Evolutionary conservation across 2,113 vertebrate species (phyloP).

Genomic region (Eulemur rufifrons): DNA sequence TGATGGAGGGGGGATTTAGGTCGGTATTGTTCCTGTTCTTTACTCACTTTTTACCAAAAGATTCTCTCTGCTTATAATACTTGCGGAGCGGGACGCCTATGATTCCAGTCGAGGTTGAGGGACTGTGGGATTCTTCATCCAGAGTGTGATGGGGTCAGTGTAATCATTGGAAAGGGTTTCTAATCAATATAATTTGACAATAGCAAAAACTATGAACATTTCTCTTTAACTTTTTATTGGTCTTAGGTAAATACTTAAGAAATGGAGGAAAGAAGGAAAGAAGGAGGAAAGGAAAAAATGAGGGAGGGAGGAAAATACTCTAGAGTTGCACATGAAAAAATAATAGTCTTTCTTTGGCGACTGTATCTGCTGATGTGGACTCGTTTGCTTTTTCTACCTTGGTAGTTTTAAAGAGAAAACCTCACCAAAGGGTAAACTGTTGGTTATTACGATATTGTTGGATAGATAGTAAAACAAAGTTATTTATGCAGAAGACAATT

Average conservation of each 20-base stretch:
- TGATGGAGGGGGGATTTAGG: neutral
- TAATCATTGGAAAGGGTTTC: neutral
- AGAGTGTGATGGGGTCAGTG: neutral
- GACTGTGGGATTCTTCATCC: neutral
- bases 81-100: neutral
- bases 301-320: neutral
- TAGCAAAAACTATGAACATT: neutral
- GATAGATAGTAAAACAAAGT: neutral
- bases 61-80: neutral
- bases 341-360: neutral
- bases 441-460: constrained; percentile 1
- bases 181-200: neutral
- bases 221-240: neutral
- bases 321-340: neutral
- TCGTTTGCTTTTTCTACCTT: neutral
- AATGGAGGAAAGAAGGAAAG: neutral
- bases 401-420: neutral
- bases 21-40: neutral
- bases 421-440: neutral
- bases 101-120: neutral
- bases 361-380: neutral
- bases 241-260: neutral
- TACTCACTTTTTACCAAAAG: neutral
- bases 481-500: neutral
- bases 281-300: neutral